Conservation (phyloP, 2,113 vertebrate genomes). For the Meleagris gallopavo region DNA sequence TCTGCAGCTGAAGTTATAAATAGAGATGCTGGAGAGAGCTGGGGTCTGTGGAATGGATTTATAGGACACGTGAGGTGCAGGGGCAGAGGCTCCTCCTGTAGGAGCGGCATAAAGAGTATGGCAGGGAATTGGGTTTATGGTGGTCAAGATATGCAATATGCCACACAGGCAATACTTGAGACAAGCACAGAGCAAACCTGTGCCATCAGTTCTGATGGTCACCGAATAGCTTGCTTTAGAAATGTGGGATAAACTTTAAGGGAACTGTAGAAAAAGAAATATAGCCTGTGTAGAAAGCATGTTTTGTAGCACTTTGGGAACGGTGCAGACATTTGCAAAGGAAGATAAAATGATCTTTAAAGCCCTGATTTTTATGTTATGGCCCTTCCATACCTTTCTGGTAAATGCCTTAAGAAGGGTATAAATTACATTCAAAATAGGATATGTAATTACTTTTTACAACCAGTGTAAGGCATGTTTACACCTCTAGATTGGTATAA, state of each 20-base stretch:
- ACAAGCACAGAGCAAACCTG: background rate
- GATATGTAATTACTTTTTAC: conserved; percentile 72
- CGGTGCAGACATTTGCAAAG: background rate
- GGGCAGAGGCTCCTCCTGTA: background rate
- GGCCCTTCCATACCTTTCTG: conserved; percentile 47
- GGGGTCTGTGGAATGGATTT: background rate
- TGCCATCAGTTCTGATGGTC: background rate
- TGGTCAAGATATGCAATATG: background rate
- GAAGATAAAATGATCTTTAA: conserved; percentile 36
- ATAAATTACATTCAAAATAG: conserved; percentile 63
- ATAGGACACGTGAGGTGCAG: background rate
- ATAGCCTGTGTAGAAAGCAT: background rate
- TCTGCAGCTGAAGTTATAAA: background rate
- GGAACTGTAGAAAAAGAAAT: background rate
- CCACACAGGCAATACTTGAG: background rate
- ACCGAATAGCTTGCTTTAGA: background rate
- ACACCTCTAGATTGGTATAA: conserved; percentile 56
- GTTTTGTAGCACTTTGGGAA: background rate
- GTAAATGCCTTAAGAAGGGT: conserved; percentile 52
- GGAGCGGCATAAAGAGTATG: background rate
- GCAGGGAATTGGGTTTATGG: background rate
- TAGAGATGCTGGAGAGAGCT: conserved; percentile 10
- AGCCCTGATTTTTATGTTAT: conserved; percentile 23
- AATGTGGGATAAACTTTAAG: background rate
- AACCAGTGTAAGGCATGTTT: conserved; percentile 46